Percentiles rank a stretch among this genome's conserved stretches.
These are phyloP conservation scores for Aphelenchoides bicaudatus DNA, from an alignment of 2,888 invertebrate species.

Conservation along the genomic window DNA sequence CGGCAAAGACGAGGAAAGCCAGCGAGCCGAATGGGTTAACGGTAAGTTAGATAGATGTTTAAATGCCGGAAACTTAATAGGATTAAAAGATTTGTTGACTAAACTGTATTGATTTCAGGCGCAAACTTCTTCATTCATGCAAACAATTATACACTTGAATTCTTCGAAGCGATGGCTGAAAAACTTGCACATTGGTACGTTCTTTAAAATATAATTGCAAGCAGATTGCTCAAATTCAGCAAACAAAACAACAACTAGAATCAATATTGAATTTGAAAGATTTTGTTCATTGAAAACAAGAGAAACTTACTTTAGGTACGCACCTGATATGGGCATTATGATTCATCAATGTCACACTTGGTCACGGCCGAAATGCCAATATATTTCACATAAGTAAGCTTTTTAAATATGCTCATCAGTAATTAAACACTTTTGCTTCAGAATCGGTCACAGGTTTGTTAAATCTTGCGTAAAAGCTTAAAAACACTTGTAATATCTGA, in stretches of 20 bases:
- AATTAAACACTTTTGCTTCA: conserved; percentile 29
- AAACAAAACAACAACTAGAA: neutral
- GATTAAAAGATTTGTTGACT: neutral
- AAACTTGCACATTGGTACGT: too few relatives aligned
- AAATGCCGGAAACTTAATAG: conserved; percentile 6
- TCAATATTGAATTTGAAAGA: too few relatives aligned
- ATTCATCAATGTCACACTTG: conserved; percentile 60
- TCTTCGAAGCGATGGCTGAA: conserved; percentile 55
- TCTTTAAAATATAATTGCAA: too few relatives aligned
- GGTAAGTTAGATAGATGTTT: conserved; percentile 36
- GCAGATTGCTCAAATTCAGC: neutral
- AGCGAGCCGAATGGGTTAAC: conserved; percentile 59
- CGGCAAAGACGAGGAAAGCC: conserved; percentile 47
- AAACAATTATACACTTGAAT: conserved; percentile 52
- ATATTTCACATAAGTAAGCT: conserved; percentile 58
- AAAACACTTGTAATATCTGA: too few relatives aligned
- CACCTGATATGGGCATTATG: conserved; percentile 61
- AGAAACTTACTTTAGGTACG: conserved; percentile 38
- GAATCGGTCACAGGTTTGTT: conserved; percentile 54
- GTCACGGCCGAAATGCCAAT: conserved; percentile 48
- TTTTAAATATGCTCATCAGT: neutral
- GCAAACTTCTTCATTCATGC: conserved; percentile 59
- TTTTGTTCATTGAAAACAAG: too few relatives aligned
- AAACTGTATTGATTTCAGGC: conserved; percentile 31
- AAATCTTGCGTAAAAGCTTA: too few relatives aligned